A percentile compares a stretch with the other conserved stretches of the same genome.
These are phyloP conservation scores for Tupaia chinensis DNA, from an alignment of 2,113 vertebrate genomes.

Conservation along the genomic window DNA sequence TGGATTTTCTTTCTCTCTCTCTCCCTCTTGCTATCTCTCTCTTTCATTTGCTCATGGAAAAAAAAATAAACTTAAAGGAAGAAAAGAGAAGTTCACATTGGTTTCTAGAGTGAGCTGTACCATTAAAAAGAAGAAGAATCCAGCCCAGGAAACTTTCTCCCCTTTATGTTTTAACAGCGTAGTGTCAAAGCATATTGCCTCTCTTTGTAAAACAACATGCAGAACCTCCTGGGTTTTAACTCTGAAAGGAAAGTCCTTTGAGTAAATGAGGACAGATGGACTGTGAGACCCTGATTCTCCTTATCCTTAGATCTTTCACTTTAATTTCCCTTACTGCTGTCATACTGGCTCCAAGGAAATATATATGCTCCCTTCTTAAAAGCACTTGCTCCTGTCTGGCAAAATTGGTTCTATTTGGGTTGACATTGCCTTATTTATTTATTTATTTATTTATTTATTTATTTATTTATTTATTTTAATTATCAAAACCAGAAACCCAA, in stretches of 20 bases:
- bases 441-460: background rate
- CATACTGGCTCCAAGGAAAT: conserved; percentile 24
- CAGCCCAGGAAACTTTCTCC: background rate
- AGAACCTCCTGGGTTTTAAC: conserved; percentile 41
- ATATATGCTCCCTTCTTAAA: conserved; percentile 50
- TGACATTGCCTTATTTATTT: conserved; percentile 27
- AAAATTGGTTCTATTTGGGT: conserved; percentile 24
- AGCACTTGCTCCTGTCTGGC: conserved; percentile 31
- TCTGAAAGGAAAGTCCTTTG: conserved; percentile 37
- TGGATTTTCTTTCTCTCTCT: too few species aligned
- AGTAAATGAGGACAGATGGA: background rate
- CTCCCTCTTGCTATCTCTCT: too few species aligned
- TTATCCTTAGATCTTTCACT: conserved; percentile 28
- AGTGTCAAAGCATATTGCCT: conserved; percentile 8
- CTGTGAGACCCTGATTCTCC: background rate
- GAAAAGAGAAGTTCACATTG: too few species aligned
- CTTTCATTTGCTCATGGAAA: too few species aligned
- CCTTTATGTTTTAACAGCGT: background rate
- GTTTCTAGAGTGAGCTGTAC: too few species aligned
- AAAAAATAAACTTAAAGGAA: too few species aligned
- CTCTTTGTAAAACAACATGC: background rate
- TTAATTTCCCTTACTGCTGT: background rate
- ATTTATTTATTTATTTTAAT: background rate
- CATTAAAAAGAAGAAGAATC: background rate
- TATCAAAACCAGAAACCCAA: background rate